phyloP scores from a whole-genome alignment of 2,797 vertebrate genomes.

The Limosa lapponica region DNA sequence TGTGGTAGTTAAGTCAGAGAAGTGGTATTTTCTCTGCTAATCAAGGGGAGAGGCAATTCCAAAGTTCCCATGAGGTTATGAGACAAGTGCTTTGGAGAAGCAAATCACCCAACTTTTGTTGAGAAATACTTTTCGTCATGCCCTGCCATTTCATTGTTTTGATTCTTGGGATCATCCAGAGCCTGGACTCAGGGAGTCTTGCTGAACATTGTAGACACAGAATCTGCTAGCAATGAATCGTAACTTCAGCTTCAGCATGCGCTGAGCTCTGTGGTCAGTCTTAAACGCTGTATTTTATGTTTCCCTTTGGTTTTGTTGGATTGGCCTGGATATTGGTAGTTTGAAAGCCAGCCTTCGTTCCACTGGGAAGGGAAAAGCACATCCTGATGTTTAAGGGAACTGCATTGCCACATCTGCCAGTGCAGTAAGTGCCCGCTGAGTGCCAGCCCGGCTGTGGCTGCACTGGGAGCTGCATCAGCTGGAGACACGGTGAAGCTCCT shows the following conservation, averaged over 20 bases:
- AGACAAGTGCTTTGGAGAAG: background rate
- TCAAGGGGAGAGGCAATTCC: background rate
- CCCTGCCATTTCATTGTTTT: background rate
- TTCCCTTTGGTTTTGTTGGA: background rate
- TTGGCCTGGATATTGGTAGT: background rate
- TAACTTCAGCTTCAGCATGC: background rate
- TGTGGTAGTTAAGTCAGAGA: background rate
- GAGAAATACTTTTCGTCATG: background rate
- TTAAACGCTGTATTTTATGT: background rate
- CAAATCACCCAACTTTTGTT: background rate
- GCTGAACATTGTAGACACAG: background rate
- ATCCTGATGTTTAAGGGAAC: background rate
- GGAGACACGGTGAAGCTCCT: accelerated
- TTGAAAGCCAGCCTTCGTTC: background rate
- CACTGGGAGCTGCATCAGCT: background rate
- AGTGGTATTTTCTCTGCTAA: background rate
- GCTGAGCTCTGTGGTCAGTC: background rate
- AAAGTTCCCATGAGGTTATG: background rate
- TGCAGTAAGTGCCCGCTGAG: too few relatives aligned
- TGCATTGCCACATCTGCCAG: background rate
- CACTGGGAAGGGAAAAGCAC: background rate
- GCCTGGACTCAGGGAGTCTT: background rate
- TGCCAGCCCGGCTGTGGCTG: background rate
- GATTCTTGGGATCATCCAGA: background rate
- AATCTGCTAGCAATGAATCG: background rate